Percentiles rank a stretch among this genome's conserved stretches.
Conservation (phyloP, 2,797 vertebrate species). For the Diglossa cyanea region DNA sequence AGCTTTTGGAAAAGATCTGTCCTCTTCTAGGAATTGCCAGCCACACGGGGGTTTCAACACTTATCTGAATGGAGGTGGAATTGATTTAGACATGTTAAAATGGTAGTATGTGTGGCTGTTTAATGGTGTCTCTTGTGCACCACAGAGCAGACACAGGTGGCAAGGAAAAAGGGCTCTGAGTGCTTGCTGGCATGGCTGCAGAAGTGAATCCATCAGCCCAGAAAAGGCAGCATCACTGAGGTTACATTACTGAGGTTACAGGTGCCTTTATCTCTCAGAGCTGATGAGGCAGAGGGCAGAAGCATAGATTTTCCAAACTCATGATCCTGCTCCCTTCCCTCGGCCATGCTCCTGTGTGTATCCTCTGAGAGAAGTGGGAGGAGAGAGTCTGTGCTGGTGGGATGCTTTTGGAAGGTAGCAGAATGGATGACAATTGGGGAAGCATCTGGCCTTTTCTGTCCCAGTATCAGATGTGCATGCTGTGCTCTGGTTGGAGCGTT, state of each 20-base stretch:
- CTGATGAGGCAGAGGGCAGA: background rate
- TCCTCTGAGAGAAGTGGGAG: background rate
- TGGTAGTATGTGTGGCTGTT: constrained; percentile 40
- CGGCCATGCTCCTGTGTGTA: background rate
- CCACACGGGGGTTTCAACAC: constrained; percentile 47
- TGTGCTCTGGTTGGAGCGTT: background rate
- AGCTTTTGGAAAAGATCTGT: constrained; percentile 58
- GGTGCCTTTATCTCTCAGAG: background rate
- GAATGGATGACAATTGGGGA: background rate
- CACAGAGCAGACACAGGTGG: background rate
- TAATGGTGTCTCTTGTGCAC: constrained; percentile 19
- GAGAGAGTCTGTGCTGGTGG: background rate
- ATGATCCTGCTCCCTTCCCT: background rate
- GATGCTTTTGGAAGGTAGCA: background rate
- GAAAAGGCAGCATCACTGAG: background rate
- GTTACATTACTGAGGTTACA: background rate
- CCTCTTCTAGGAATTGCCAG: constrained; percentile 61
- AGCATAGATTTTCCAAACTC: background rate
- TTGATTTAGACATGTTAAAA: constrained; percentile 55
- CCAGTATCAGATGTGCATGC: background rate
- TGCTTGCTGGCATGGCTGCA: background rate
- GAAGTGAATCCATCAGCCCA: background rate
- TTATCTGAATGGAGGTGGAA: constrained; percentile 59
- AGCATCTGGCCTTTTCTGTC: background rate
- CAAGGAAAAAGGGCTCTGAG: background rate